phyloP scores from a whole-genome alignment of 92 coral and sea anemone species.

The Phymanthus crucifer region DNA sequence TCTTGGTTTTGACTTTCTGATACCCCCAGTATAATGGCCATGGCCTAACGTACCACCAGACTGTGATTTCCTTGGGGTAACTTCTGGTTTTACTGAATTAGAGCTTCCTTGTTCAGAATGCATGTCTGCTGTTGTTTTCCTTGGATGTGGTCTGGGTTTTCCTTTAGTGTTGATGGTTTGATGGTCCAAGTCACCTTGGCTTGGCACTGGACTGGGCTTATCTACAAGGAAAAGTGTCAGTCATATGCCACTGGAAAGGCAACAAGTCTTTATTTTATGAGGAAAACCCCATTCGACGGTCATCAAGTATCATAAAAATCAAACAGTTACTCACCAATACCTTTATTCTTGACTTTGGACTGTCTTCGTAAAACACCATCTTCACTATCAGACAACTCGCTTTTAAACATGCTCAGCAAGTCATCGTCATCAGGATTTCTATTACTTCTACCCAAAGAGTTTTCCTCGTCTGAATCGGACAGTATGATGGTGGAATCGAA shows the following conservation, averaged over 20 bases:
- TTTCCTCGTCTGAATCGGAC: slow-evolving; percentile 76
- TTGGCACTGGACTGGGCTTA: slow-evolving; percentile 29
- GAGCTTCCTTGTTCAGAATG: slow-evolving; percentile 16
- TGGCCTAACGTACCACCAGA: neutral
- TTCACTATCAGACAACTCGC: slow-evolving; percentile 19
- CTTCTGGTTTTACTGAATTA: slow-evolving; percentile 26
- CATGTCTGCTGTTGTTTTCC: slow-evolving; percentile 2
- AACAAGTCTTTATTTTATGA: neutral
- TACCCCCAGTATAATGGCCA: neutral
- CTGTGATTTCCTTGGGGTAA: slow-evolving; percentile 28
- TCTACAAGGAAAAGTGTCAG: neutral
- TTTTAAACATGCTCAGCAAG: slow-evolving; percentile 43
- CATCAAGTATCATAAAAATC: neutral
- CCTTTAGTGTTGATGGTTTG: slow-evolving; percentile 13
- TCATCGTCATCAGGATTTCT: slow-evolving; percentile 55
- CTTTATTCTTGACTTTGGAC: slow-evolving; percentile 2
- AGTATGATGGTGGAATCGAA: slow-evolving; percentile 45
- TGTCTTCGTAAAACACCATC: slow-evolving; percentile 26
- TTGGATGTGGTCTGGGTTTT: slow-evolving; percentile 34
- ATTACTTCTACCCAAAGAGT: slow-evolving; percentile 59
- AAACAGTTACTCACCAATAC: neutral
- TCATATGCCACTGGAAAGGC: neutral
- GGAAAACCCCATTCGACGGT: too few relatives aligned
- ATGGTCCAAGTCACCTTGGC: slow-evolving; percentile 10
- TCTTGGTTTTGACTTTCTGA: neutral